Evolutionary conservation across 2,888 invertebrate species (phyloP).

Genomic region (Polyploca ridens): DNA sequence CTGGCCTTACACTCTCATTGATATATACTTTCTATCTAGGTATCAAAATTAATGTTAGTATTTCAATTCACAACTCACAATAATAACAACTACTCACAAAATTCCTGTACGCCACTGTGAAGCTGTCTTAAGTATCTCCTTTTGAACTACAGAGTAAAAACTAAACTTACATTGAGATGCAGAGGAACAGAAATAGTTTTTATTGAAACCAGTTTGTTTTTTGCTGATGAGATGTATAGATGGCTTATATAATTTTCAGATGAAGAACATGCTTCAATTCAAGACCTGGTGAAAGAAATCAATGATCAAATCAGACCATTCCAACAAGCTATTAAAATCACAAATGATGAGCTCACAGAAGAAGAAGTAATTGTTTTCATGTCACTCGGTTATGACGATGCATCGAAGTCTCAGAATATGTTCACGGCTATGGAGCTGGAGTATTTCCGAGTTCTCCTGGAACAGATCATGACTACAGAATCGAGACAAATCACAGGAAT

Average conservation of each 20-base stretch:
- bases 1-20: too few relatives aligned
- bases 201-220: too few relatives aligned
- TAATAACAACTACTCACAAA: too few relatives aligned
- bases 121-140: too few relatives aligned
- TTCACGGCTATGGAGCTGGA: slow-evolving; percentile 69
- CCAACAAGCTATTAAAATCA: slow-evolving; percentile 68
- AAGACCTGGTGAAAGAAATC: slow-evolving; percentile 61
- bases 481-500: slow-evolving; percentile 67
- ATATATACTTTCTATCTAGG: too few relatives aligned
- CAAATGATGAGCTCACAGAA: slow-evolving; percentile 65
- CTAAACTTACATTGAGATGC: too few relatives aligned
- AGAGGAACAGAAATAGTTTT: too few relatives aligned
- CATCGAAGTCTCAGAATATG: slow-evolving; percentile 69
- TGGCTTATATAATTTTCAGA: slow-evolving; percentile 44
- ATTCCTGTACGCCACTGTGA: too few relatives aligned
- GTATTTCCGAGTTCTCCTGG: slow-evolving; percentile 68
- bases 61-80: too few relatives aligned
- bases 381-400: slow-evolving; percentile 66
- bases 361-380: slow-evolving; percentile 70
- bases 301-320: slow-evolving; percentile 65
- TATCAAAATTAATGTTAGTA: too few relatives aligned
- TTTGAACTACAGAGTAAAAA: too few relatives aligned
- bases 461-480: slow-evolving; percentile 71
- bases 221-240: too few relatives aligned
- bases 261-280: slow-evolving; percentile 39